Conservation (phyloP, 1,140 invertebrate species). For the Lasaia peninsularis region DNA sequence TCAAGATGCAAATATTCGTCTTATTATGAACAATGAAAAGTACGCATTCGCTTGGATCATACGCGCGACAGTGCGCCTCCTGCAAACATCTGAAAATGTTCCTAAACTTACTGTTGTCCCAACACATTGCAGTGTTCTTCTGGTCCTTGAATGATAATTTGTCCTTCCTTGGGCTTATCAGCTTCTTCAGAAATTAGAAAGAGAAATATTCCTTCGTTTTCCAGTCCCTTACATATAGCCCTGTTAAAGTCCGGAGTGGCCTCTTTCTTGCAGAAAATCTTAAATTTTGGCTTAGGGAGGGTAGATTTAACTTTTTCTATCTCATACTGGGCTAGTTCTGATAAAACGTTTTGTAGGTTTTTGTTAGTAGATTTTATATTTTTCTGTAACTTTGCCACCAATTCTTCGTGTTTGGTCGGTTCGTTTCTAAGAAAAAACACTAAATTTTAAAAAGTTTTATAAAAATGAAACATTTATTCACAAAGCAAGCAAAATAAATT, state of each 20-base stretch:
- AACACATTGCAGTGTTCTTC: conserved; percentile 53
- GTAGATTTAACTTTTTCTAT: conserved; percentile 79
- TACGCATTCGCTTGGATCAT: no score
- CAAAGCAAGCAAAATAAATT: no score
- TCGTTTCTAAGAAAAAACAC: conserved; percentile 79
- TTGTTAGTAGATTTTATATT: conserved; percentile 81
- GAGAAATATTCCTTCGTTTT: conserved; percentile 77
- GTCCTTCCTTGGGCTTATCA: conserved; percentile 80
- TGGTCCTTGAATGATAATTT: conserved; percentile 81
- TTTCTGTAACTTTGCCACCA: conserved; percentile 85
- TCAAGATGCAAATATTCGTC: no score
- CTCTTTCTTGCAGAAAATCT: conserved; percentile 82
- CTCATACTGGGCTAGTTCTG: conserved; percentile 82
- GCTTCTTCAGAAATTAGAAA: conserved; percentile 85
- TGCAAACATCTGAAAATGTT: no score
- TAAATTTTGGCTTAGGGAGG: conserved; percentile 76
- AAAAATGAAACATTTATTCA: no score
- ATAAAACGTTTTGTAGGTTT: conserved; percentile 80
- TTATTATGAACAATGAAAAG: no score
- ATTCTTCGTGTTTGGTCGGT: conserved; percentile 81
- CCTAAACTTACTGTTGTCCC: conserved; percentile 57
- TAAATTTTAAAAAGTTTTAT: no score
- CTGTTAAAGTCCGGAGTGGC: conserved; percentile 86
- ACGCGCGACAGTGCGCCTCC: no score
- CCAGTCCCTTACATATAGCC: conserved; percentile 80